Percentiles rank a stretch among this genome's conserved stretches.
Conservation (phyloP, 2,888 invertebrate genomes). For the Tetragonula carbonaria region DNA sequence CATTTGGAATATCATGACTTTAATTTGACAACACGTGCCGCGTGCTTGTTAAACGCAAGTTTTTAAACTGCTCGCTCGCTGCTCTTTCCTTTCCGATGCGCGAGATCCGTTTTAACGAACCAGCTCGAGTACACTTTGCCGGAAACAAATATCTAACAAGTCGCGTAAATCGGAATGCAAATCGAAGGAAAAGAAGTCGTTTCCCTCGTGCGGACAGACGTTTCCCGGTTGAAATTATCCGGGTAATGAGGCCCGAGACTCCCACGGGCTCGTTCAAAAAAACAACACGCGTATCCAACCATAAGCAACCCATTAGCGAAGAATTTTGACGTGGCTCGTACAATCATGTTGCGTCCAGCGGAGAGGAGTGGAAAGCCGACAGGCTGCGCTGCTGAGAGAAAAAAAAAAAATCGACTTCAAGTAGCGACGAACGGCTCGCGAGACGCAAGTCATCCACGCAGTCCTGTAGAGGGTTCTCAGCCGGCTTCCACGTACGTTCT, state of each 20-base stretch:
- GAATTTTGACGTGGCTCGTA: slow-evolving; percentile 76
- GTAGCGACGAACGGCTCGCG: slow-evolving; percentile 74
- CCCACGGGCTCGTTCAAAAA: slow-evolving; percentile 53
- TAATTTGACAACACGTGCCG: background rate
- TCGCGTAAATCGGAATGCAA: background rate
- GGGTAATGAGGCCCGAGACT: slow-evolving; percentile 54
- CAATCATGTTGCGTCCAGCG: slow-evolving; percentile 56
- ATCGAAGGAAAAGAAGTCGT: slow-evolving; percentile 17
- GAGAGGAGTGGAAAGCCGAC: slow-evolving; percentile 57
- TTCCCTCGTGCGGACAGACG: slow-evolving; percentile 21
- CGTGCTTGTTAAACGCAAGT: background rate
- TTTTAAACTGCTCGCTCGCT: background rate
- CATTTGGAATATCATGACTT: slow-evolving; percentile 11
- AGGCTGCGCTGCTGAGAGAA: slow-evolving; percentile 20
- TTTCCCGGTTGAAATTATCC: slow-evolving; percentile 56
- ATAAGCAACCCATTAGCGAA: slow-evolving; percentile 77
- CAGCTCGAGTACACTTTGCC: background rate
- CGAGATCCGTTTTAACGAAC: background rate
- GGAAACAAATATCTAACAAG: background rate
- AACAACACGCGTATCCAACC: slow-evolving; percentile 59
- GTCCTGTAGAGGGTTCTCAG: slow-evolving; percentile 70
- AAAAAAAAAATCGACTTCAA: slow-evolving; percentile 69
- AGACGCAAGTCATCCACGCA: slow-evolving; percentile 78
- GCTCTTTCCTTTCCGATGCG: background rate
- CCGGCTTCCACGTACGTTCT: slow-evolving; percentile 69